Conservation (phyloP, 2,888 invertebrate genomes). For the Metellina segmentata region DNA sequence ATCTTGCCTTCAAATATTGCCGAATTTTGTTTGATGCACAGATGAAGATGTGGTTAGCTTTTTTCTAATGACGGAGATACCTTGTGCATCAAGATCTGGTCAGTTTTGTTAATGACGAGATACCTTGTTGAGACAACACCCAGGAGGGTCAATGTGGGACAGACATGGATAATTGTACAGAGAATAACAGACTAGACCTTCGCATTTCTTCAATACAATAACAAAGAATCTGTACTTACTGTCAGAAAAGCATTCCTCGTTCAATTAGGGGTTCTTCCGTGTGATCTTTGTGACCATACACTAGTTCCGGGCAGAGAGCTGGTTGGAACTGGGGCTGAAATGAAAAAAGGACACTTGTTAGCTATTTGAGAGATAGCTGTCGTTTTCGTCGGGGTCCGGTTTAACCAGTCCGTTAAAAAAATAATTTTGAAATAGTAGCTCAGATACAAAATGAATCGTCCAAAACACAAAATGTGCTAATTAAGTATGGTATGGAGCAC, state of each 20-base stretch:
- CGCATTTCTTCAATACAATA: not conserved
- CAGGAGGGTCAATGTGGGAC: not conserved
- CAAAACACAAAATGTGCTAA: too few relatives aligned
- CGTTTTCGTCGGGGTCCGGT: not conserved
- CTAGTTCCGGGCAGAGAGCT: not conserved
- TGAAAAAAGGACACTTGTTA: not conserved
- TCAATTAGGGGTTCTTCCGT: not conserved
- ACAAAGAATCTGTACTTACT: not conserved
- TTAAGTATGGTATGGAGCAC: too few relatives aligned
- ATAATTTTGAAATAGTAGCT: too few relatives aligned
- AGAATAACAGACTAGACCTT: not conserved
- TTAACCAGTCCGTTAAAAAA: not conserved
- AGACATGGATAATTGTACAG: not conserved
- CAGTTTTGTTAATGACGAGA: not conserved
- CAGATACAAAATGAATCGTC: too few relatives aligned
- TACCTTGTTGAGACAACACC: not conserved
- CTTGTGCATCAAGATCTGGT: not conserved
- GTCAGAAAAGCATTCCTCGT: not conserved
- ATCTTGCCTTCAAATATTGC: too few relatives aligned
- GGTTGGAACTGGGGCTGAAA: not conserved
- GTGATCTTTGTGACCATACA: not conserved
- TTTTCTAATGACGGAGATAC: not conserved
- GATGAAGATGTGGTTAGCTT: not conserved
- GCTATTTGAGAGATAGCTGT: not conserved
- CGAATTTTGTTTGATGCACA: too few relatives aligned